A percentile compares a stretch with the other conserved stretches of the same genome.
Evolutionary conservation across 2,888 invertebrate genomes (phyloP).

Genomic region (Crossocerus cetratus): DNA sequence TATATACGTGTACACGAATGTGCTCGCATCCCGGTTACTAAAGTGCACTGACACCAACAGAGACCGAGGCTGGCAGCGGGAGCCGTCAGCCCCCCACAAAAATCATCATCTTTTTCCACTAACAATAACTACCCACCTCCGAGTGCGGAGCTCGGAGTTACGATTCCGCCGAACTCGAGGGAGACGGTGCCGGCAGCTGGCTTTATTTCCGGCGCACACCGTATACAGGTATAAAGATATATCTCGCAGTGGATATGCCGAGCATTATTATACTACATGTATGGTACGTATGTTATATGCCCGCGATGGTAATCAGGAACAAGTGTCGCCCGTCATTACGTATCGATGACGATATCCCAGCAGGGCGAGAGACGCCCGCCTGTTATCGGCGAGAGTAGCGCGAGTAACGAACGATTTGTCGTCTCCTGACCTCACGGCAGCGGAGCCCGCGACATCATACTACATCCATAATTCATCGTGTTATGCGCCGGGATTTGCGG

Average conservation of each 20-base stretch:
- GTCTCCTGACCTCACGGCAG: conserved; percentile 20
- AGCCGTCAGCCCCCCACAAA: no score
- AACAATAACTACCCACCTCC: neutral
- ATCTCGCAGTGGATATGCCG: no score
- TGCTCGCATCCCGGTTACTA: conserved; percentile 27
- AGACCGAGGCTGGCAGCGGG: no score
- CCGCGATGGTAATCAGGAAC: neutral
- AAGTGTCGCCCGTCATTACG: conserved; percentile 20
- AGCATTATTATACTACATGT: neutral
- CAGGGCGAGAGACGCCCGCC: neutral
- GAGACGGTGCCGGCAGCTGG: no score
- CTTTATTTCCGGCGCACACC: neutral
- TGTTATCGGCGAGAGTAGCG: conserved; percentile 42
- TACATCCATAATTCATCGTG: conserved; percentile 52
- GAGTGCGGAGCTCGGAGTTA: no score
- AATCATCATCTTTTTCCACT: neutral
- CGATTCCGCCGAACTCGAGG: neutral
- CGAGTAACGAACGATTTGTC: conserved; percentile 46
- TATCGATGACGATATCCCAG: conserved; percentile 28
- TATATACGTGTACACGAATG: conserved; percentile 17
- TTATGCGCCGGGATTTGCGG: conserved; percentile 48
- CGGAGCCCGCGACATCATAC: conserved; percentile 30
- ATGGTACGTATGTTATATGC: conserved; percentile 1
- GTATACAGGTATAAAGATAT: neutral
- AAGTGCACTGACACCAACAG: neutral